A percentile compares a stretch with the other conserved stretches of the same genome.
phyloP scores from a whole-genome alignment of 2,113 vertebrate genomes.

The Actenoides hombroni region DNA sequence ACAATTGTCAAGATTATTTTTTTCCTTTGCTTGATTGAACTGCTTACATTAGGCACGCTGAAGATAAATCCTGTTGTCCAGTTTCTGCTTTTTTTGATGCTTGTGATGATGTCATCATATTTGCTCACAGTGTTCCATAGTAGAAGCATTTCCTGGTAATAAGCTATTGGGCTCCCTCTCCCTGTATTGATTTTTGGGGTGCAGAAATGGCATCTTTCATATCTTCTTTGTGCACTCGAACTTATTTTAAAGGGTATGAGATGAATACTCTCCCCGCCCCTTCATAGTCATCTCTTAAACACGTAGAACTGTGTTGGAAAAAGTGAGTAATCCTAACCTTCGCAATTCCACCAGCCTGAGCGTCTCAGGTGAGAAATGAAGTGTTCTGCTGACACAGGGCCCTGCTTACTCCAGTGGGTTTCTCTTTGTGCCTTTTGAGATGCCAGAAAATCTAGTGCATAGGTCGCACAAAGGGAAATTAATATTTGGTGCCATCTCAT shows the following conservation, averaged over 20 bases:
- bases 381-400: slow-evolving; percentile 16
- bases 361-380: not conserved
- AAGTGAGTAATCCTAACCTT: slow-evolving; percentile 11
- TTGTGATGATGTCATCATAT: not conserved
- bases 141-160: not conserved
- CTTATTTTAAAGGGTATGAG: not conserved
- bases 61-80: not conserved
- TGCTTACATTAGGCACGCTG: not conserved
- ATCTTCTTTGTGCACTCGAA: not conserved
- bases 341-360: not conserved
- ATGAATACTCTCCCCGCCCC: not conserved
- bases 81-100: not conserved
- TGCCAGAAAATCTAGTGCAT: slow-evolving; percentile 19
- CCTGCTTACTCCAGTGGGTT: slow-evolving; percentile 4
- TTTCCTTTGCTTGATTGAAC: not conserved
- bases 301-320: not conserved
- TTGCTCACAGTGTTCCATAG: not conserved
- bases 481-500: not conserved
- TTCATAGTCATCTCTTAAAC: not conserved
- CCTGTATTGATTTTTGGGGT: not conserved
- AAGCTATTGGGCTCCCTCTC: not conserved
- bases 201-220: not conserved
- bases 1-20: not conserved
- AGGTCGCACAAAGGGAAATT: slow-evolving; percentile 21
- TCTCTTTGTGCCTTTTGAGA: not conserved